Conservation (phyloP, 2,797 vertebrate genomes). For the Eulemur albifrons region DNA sequence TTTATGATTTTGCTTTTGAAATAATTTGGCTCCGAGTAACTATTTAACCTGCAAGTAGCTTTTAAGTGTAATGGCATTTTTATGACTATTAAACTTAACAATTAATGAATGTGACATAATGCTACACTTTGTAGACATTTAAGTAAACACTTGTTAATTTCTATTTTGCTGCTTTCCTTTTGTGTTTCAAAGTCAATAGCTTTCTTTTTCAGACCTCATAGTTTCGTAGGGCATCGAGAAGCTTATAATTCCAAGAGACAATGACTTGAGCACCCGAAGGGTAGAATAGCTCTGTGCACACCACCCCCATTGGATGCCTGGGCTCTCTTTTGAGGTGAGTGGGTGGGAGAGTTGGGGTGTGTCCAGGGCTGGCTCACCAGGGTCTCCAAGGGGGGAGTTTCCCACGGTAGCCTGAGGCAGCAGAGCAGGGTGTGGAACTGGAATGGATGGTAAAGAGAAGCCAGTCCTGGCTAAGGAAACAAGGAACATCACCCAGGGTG, state of each 20-base stretch:
- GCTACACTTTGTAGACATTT: neutral
- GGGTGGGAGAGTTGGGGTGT: neutral
- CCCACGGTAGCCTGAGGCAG: neutral
- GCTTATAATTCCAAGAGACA: neutral
- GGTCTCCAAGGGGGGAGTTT: neutral
- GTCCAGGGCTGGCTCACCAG: neutral
- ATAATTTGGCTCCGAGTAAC: conserved; percentile 57
- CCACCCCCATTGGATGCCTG: neutral
- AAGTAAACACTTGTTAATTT: conserved; percentile 10
- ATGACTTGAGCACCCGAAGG: neutral
- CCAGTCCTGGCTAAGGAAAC: neutral
- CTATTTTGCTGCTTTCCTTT: neutral
- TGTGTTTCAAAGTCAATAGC: neutral
- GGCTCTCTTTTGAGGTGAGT: neutral
- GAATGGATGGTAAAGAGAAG: neutral
- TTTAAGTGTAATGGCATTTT: conserved; percentile 43
- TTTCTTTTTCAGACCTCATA: neutral
- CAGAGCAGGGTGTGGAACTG: neutral
- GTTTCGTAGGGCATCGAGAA: neutral
- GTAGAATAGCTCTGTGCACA: neutral
- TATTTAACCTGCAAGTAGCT: conserved; percentile 53
- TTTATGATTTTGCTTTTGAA: conserved; percentile 60
- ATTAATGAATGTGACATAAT: conserved; percentile 35
- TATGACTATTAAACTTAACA: conserved; percentile 46
- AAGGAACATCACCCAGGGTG: neutral